A percentile compares a stretch with the other conserved stretches of the same genome.
Conservation (phyloP, 2,888 invertebrate genomes). For the Ormyrus nitidulus region DNA sequence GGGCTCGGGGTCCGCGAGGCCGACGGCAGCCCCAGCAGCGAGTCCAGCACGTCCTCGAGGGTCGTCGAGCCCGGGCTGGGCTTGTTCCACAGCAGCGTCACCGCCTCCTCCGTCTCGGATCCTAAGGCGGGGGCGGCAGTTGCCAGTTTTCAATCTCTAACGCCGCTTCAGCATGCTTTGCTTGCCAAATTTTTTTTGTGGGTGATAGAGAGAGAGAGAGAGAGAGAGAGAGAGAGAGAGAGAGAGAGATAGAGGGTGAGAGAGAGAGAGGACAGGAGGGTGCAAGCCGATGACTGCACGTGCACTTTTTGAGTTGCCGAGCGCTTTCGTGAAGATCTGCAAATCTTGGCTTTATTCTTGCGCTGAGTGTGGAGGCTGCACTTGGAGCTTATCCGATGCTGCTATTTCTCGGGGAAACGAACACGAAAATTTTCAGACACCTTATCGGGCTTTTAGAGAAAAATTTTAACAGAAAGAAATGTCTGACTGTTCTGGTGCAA, state of each 20-base stretch:
- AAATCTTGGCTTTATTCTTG: too few relatives aligned
- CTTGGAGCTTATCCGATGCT: too few relatives aligned
- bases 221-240: too few relatives aligned
- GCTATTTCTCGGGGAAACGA: too few relatives aligned
- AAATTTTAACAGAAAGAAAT: too few relatives aligned
- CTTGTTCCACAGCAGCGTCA: constrained; percentile 72
- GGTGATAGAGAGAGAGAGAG: neutral
- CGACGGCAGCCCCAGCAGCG: constrained; percentile 90
- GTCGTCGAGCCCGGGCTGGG: constrained; percentile 86
- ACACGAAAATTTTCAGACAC: too few relatives aligned
- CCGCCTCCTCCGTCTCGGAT: constrained; percentile 45
- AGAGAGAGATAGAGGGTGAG: too few relatives aligned
- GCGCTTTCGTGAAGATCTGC: too few relatives aligned
- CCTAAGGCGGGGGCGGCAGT: neutral
- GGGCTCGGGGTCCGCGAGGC: constrained; percentile 86
- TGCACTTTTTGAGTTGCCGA: constrained; percentile 8
- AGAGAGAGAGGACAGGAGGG: neutral
- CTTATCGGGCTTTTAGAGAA: too few relatives aligned
- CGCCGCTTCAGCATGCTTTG: constrained; percentile 28
- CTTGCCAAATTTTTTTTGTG: constrained; percentile 10
- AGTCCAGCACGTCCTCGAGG: constrained; percentile 94
- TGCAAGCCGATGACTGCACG: constrained; percentile 50
- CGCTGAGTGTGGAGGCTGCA: neutral
- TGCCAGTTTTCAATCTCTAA: too few relatives aligned
- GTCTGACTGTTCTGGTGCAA: too few relatives aligned